Base-by-base conservation (phyloP, 2,797 vertebrate species). In the Lindbergichthys nudifrons region DNA sequence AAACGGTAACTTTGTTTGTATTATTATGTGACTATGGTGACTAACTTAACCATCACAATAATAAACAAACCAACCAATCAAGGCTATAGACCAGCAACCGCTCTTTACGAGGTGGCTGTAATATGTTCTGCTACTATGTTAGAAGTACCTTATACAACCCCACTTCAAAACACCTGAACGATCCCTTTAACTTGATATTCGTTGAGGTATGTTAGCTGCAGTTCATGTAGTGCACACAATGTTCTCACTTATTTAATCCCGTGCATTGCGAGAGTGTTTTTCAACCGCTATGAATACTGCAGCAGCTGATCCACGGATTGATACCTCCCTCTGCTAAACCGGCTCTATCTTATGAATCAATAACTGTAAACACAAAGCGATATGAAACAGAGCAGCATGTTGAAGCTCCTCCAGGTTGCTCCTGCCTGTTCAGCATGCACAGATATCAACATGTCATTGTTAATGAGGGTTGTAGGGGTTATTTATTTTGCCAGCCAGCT, bases 141-240 rank as follows among this genome's bases (percentile, higher is more conserved):
- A 32, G 32, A 36, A 36, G 32, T 36, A 36, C 8, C 32, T 36
- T 2, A 7, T 36, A 36, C 32, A 9, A 36, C 32, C 32, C 32
- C 32, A 36, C 32, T 36, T 36, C 8, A 36, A 7, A 36, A 36
- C 6, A 36, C 32, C 32, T 2, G 8, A 9, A 9, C 32, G 36
- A 2, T 36, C 32, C 32, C 32, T 69, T 70, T 21, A 70, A 54
- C 26, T 85, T 84, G 32, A 36, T 36, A 36, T 36, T 6, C 2
- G 32, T 36, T 36, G 32, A 36, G 8, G 45, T 67, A 16, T 53
- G 13, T 16, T 14, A 61, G 16, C 32, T 42, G 46, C 36, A 61
- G 45, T 45, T 14, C 56, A 26, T 36, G 12, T 32, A 39, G 52
- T 56, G n/a, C 21, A 30, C 56, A 10, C 65, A 11, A 1, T 30